A percentile compares a stretch with the other conserved stretches of the same genome.
These are phyloP conservation scores for Cosmorhoe ocellata DNA, from an alignment of 2,888 invertebrate genomes.

Conservation along the genomic window DNA sequence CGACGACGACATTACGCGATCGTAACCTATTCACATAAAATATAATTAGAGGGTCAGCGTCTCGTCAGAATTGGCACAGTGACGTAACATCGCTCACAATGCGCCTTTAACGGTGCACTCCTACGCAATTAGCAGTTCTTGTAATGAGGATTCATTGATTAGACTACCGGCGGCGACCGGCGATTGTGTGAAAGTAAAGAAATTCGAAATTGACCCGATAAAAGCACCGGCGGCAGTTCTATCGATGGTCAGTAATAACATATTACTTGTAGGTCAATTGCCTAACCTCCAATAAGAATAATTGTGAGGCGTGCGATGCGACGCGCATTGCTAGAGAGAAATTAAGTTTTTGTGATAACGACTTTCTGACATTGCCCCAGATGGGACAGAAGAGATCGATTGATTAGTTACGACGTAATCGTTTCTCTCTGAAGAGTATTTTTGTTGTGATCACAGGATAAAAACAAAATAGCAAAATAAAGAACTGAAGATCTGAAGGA, in stretches of 20 bases:
- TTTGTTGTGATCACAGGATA: background rate
- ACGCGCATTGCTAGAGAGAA: constrained; percentile 37
- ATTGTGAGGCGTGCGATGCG: constrained; percentile 54
- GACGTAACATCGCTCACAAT: constrained; percentile 55
- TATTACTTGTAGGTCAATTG: constrained; percentile 72
- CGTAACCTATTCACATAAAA: constrained; percentile 66
- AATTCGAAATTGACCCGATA: constrained; percentile 67
- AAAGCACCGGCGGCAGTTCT: constrained; percentile 55
- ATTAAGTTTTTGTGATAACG: constrained; percentile 39
- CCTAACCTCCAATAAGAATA: constrained; percentile 63
- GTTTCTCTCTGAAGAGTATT: constrained; percentile 13
- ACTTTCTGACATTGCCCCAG: constrained; percentile 35
- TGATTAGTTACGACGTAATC: constrained; percentile 7
- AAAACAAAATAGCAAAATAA: background rate
- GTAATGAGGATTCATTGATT: constrained; percentile 34
- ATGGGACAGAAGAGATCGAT: constrained; percentile 26
- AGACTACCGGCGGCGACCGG: constrained; percentile 32
- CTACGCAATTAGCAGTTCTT: constrained; percentile 54
- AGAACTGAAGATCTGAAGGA: no score
- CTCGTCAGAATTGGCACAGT: constrained; percentile 62
- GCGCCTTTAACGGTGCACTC: constrained; percentile 34
- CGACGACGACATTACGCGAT: constrained; percentile 60
- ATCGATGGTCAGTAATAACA: constrained; percentile 56
- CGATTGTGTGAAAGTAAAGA: constrained; percentile 63
- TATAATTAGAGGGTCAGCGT: constrained; percentile 71